Conservation (phyloP, 1,140 invertebrate species). For the Anadara kagoshimensis region DNA sequence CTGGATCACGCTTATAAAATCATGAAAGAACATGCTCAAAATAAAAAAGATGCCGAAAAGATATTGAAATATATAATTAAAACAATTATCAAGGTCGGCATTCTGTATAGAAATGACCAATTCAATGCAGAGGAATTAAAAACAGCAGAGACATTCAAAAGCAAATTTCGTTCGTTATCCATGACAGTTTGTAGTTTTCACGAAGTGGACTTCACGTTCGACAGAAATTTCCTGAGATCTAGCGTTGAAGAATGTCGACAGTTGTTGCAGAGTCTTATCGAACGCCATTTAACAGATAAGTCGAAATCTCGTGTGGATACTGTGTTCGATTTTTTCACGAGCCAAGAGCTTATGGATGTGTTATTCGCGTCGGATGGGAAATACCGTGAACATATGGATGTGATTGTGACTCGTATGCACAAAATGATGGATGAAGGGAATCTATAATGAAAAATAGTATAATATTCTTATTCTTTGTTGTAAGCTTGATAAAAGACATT, state of each 20-base stretch:
- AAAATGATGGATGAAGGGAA: slow-evolving; percentile 86
- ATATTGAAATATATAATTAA: slow-evolving; percentile 97
- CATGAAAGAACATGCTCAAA: slow-evolving; percentile 83
- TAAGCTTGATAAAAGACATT: too few species aligned
- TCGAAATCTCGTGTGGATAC: slow-evolving; percentile 87
- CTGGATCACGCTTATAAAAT: slow-evolving; percentile 91
- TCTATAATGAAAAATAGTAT: slow-evolving; percentile 59
- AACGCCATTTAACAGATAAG: slow-evolving; percentile 90
- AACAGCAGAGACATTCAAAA: slow-evolving; percentile 80
- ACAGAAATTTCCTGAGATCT: slow-evolving; percentile 83
- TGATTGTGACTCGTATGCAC: slow-evolving; percentile 83
- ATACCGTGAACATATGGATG: slow-evolving; percentile 73
- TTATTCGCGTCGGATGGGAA: slow-evolving; percentile 79
- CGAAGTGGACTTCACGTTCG: slow-evolving; percentile 91
- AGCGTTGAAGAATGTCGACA: slow-evolving; percentile 81
- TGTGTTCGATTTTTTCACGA: slow-evolving; percentile 87
- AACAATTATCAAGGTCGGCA: slow-evolving; percentile 94
- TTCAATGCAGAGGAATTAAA: slow-evolving; percentile 85
- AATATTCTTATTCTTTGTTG: too few species aligned
- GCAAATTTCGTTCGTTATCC: slow-evolving; percentile 79
- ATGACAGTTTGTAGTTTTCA: slow-evolving; percentile 92
- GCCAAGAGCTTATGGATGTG: slow-evolving; percentile 84
- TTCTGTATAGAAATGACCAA: slow-evolving; percentile 88
- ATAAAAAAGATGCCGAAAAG: slow-evolving; percentile 96
- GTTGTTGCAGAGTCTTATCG: slow-evolving; percentile 84